phyloP scores from a whole-genome alignment of 2,888 invertebrate genomes.

The Tiliacea aurago region DNA sequence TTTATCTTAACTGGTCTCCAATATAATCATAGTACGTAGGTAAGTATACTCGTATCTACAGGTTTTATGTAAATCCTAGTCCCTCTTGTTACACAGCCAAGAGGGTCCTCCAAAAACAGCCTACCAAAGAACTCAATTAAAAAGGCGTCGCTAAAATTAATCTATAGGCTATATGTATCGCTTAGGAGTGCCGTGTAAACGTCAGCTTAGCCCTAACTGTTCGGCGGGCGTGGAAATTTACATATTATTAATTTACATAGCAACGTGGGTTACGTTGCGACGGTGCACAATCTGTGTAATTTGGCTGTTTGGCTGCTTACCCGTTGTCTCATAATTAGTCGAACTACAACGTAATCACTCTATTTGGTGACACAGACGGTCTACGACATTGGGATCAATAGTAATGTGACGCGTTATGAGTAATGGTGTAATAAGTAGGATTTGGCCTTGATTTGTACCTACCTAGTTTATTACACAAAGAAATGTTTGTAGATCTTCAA shows the following conservation, averaged over 20 bases:
- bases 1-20: not conserved
- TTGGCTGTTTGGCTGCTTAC: constrained; percentile 84
- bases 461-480: not conserved
- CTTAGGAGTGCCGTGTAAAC: constrained; percentile 75
- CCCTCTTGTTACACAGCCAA: not conserved
- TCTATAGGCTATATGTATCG: constrained; percentile 71
- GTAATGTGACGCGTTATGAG: constrained; percentile 48
- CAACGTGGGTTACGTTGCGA: constrained; percentile 78
- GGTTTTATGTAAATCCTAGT: not conserved
- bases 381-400: constrained; percentile 51
- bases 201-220: constrained; percentile 72
- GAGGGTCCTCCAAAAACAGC: constrained; percentile 44
- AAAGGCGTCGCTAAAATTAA: constrained; percentile 71
- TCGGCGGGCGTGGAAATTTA: constrained; percentile 83
- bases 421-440: constrained; percentile 28
- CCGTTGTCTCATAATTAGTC: constrained; percentile 69
- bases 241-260: constrained; percentile 90
- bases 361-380: constrained; percentile 63
- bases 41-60: no score
- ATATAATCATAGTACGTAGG: not conserved
- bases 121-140: constrained; percentile 68
- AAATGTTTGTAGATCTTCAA: not conserved
- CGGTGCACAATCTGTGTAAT: constrained; percentile 87
- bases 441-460: constrained; percentile 20
- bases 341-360: constrained; percentile 62